Percentiles rank a stretch among this genome's conserved stretches.
phyloP scores from a whole-genome alignment of 2,113 vertebrate genomes.

The Cyphomyrus plagiostoma region DNA sequence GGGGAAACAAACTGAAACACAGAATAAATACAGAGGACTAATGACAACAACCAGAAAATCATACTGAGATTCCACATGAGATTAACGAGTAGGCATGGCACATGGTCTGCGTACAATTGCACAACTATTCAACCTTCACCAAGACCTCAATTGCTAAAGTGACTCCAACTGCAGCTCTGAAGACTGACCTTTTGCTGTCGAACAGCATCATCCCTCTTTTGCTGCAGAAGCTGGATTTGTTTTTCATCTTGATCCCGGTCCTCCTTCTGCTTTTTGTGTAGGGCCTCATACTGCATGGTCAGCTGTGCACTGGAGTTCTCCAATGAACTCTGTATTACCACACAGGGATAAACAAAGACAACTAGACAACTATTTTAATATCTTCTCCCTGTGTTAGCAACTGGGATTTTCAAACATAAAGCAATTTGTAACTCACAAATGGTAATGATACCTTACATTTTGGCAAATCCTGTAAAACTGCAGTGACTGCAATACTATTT shows the following conservation, averaged over 20 bases:
- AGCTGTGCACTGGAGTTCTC: constrained; percentile 51
- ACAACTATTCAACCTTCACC: background rate
- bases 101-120: background rate
- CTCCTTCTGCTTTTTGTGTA: constrained; percentile 65
- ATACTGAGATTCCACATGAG: too few species aligned
- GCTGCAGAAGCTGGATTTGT: constrained; percentile 62
- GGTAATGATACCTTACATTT: background rate
- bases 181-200: constrained; percentile 68
- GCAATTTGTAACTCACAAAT: background rate
- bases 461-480: too few species aligned
- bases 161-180: background rate
- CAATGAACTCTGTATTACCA: constrained; percentile 55
- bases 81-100: too few species aligned
- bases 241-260: constrained; percentile 68
- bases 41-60: too few species aligned
- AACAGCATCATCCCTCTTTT: constrained; percentile 66
- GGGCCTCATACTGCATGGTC: constrained; percentile 52
- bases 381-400: background rate
- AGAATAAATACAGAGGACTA: too few species aligned
- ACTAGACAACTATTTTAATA: background rate
- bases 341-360: constrained; percentile 27
- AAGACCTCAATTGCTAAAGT: background rate
- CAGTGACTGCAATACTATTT: background rate
- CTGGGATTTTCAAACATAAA: background rate
- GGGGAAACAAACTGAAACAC: too few species aligned